A percentile compares a stretch with the other conserved stretches of the same genome.
Evolutionary conservation across 2,888 invertebrate genomes (phyloP).

Genomic region (Carcina quercana): DNA sequence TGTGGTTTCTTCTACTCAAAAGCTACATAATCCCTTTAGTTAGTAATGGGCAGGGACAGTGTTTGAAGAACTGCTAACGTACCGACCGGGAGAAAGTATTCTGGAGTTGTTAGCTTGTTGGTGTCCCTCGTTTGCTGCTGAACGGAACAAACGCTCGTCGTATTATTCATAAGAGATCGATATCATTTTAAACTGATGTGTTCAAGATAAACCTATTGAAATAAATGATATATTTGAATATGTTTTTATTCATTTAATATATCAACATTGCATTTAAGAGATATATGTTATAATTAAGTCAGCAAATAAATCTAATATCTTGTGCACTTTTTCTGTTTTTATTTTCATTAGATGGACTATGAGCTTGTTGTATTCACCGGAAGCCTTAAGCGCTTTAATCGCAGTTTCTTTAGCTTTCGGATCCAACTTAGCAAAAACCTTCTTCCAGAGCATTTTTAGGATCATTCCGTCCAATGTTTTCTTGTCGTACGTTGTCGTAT

Average conservation of each 20-base stretch:
- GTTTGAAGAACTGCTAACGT: too few relatives aligned
- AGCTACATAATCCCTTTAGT: too few relatives aligned
- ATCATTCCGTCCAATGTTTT: conserved; percentile 55
- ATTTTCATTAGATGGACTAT: conserved; percentile 36
- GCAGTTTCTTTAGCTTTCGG: conserved; percentile 41
- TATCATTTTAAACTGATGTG: too few relatives aligned
- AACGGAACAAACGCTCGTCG: too few relatives aligned
- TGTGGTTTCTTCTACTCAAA: too few relatives aligned
- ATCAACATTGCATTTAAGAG: not conserved
- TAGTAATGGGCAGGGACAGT: too few relatives aligned
- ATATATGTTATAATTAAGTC: conserved; percentile 49
- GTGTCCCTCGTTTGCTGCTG: too few relatives aligned
- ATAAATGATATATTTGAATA: too few relatives aligned
- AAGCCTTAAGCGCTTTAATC: conserved; percentile 37
- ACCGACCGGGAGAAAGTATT: too few relatives aligned
- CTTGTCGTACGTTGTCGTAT: conserved; percentile 28
- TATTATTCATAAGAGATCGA: too few relatives aligned
- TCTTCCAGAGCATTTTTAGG: conserved; percentile 53
- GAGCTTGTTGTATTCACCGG: conserved; percentile 45
- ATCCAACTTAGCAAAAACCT: conserved; percentile 43
- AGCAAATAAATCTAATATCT: conserved; percentile 38
- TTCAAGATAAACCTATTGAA: too few relatives aligned
- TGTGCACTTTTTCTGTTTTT: conserved; percentile 42
- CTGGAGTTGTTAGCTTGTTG: too few relatives aligned
- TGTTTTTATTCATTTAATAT: not conserved